These are phyloP conservation scores for Coracias cyanogaster DNA, from an alignment of 2,797 vertebrate species.

Conservation along the genomic window DNA sequence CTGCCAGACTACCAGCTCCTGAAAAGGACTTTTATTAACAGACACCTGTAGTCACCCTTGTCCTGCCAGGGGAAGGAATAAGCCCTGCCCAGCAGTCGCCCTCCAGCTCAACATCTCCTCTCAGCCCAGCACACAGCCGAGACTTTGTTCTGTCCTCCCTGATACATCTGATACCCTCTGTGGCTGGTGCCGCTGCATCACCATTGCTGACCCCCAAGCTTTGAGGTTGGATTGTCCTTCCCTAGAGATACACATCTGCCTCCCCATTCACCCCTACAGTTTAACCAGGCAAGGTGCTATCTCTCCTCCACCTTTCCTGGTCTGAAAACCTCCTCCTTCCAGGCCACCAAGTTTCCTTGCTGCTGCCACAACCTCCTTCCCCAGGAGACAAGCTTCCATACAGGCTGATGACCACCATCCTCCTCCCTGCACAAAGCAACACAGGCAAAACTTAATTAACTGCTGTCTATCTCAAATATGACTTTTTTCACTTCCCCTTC, in stretches of 20 bases:
- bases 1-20: background rate
- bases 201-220: background rate
- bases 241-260: background rate
- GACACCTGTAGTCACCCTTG: background rate
- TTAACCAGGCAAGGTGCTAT: background rate
- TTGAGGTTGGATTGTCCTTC: background rate
- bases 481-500: background rate
- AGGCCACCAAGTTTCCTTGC: background rate
- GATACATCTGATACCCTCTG: background rate
- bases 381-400: background rate
- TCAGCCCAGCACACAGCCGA: background rate
- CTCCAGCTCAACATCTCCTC: background rate
- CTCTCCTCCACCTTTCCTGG: background rate
- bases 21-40: background rate
- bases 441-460: background rate
- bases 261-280: background rate
- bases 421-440: background rate
- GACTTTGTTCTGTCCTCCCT: background rate
- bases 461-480: background rate
- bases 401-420: background rate
- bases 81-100: background rate
- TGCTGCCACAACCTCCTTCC: background rate
- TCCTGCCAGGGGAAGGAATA: background rate
- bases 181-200: rapidly evolving
- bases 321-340: background rate